Evolutionary conservation across 2,113 vertebrate species (phyloP), one percentile per base, ranked within the genome.

Genomic region (Pteropus alecto): DNA sequence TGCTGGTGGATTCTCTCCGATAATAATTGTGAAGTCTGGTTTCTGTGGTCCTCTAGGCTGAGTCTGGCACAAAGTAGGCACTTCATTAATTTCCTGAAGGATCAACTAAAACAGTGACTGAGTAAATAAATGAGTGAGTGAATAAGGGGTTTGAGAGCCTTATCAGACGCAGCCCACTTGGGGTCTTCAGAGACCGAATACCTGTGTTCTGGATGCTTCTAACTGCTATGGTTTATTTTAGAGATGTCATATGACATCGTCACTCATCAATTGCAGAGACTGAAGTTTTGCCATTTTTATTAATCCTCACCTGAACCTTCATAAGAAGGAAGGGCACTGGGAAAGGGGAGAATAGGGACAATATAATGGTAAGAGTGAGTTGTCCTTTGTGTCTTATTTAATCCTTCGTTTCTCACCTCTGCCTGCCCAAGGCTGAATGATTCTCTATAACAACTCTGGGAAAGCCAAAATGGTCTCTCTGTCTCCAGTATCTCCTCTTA

Each of bases 191-290:
- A 76, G 74, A 78, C 68, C 41, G 43, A 38, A 26, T 70, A 61
- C 35, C 30, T 46, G 33, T 82, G 21, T 70, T 90, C 65, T 90
- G 54, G 85, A 83, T 74, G 26, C 67, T 91, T 74, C 35, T 70
- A 43, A 67, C 8, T 30, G 33, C 30, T 12, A 26, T 14, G 56
- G 30, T 48, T 87, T 77, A 60, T 41, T 93, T 90, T 61, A 63
- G 77, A 84, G 35, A 81, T 28, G 43, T 8, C 1, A 1, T 19
- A 7, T 6, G 10, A 48, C 26, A 63, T 35, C 19, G 48, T 15
- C 33, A 15, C 33, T 35, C 38, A 48, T 43, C 61, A 78, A 18
- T 54, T 18, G 1, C n/a, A 41, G 58, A 88, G 82, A 7, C 54
- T 56, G 10, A 94, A 87, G 68, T 67, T 12, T 15, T 24, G 11